Evolutionary conservation across 2,888 invertebrate genomes (phyloP).

Genomic region (Drosophila quinaria): DNA sequence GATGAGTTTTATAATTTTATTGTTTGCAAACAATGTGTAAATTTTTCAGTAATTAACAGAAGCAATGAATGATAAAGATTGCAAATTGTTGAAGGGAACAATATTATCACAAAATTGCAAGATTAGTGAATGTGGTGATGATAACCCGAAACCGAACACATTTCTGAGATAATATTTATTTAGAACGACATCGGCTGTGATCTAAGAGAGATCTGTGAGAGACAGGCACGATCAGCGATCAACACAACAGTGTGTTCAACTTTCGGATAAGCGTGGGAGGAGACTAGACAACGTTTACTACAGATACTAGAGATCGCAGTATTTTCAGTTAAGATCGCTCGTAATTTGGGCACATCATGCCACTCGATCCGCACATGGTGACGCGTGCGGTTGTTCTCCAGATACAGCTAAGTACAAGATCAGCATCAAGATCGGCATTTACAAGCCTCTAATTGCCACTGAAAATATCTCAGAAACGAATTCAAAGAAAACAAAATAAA

Average conservation of each 20-base stretch:
- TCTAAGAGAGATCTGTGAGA: conserved; percentile 26
- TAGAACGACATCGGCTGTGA: background rate
- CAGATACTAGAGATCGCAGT: conserved; percentile 12
- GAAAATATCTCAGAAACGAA: conserved; percentile 50
- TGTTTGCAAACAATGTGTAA: conserved; percentile 61
- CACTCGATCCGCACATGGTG: conserved; percentile 67
- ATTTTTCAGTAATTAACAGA: conserved; percentile 57
- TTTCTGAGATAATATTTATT: background rate
- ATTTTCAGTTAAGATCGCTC: conserved; percentile 69
- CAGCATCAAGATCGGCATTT: conserved; percentile 14
- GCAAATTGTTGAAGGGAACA: conserved; percentile 26
- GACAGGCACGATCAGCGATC: conserved; percentile 18
- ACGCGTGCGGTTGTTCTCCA: conserved; percentile 65
- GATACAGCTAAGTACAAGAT: conserved; percentile 21
- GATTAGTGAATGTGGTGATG: conserved; percentile 55
- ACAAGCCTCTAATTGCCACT: conserved; percentile 49
- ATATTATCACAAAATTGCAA: conserved; percentile 33
- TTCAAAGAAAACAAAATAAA: conserved; percentile 28
- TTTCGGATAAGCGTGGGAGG: conserved; percentile 16
- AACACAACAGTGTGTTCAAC: conserved; percentile 25
- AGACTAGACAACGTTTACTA: conserved; percentile 5
- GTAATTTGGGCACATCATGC: conserved; percentile 57
- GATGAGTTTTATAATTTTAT: conserved; percentile 26
- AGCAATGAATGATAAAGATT: conserved; percentile 53
- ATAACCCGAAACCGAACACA: conserved; percentile 34